Percentiles rank a stretch among this genome's conserved stretches.
Evolutionary conservation across 2,888 invertebrate species (phyloP).

Genomic region (Drosophila kuntzei): DNA sequence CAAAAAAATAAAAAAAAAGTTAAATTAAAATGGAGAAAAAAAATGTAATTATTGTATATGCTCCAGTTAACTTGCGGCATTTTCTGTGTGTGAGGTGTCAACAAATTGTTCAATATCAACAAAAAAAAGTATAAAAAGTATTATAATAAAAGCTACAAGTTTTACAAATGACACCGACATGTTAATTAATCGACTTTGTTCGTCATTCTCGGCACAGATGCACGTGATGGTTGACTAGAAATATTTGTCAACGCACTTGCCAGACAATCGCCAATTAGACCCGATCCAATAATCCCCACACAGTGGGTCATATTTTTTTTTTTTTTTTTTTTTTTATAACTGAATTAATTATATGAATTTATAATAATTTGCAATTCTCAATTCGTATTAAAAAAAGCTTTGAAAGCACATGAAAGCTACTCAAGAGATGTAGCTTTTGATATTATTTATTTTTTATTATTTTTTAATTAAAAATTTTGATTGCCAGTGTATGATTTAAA

Average conservation of each 20-base stretch:
- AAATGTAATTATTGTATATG: constrained; percentile 20
- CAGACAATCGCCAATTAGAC: constrained; percentile 76
- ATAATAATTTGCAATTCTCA: not conserved
- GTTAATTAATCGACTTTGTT: constrained; percentile 76
- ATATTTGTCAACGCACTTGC: constrained; percentile 67
- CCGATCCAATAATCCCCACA: constrained; percentile 18
- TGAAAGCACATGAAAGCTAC: constrained; percentile 1
- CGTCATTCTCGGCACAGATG: constrained; percentile 47
- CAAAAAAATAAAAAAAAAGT: constrained; percentile 8
- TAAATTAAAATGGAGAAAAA: constrained; percentile 11
- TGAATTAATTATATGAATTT: not conserved
- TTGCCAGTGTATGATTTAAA: too few species aligned
- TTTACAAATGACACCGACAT: constrained; percentile 64
- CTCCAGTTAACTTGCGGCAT: constrained; percentile 35
- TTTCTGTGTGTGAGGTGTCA: constrained; percentile 24
- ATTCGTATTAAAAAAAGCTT: not conserved
- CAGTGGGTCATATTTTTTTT: constrained; percentile 1
- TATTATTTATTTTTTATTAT: not conserved
- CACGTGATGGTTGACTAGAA: constrained; percentile 66
- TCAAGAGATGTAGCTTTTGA: not conserved
- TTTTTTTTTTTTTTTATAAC: too few species aligned
- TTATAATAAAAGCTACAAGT: constrained; percentile 42
- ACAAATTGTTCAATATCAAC: constrained; percentile 50
- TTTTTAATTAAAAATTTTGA: too few species aligned
- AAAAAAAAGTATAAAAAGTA: constrained; percentile 13